Conservation (phyloP, 2,113 vertebrate genomes). For the Hassar affinis region DNA sequence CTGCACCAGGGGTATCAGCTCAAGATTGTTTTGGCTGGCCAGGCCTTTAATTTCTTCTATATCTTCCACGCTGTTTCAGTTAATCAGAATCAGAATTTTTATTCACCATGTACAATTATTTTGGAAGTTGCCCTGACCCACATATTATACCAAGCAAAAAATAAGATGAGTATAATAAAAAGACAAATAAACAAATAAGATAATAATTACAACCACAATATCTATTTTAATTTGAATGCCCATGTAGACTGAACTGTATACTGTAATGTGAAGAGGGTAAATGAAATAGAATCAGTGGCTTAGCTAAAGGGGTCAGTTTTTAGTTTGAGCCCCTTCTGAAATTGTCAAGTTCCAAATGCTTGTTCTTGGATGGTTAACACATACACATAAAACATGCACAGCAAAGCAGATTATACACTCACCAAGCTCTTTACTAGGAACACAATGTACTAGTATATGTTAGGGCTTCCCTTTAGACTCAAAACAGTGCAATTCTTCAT, state of each 20-base stretch:
- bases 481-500: too few species aligned
- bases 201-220: background rate
- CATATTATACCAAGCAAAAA: background rate
- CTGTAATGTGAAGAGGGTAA: background rate
- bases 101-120: background rate
- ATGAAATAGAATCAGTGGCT: background rate
- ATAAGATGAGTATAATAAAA: background rate
- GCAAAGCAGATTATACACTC: background rate
- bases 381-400: background rate
- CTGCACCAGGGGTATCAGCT: conserved; percentile 78
- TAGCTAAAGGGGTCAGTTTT: background rate
- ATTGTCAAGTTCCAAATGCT: background rate
- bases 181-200: background rate
- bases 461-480: too few species aligned
- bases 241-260: background rate
- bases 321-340: background rate
- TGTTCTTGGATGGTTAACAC: background rate
- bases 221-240: background rate
- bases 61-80: conserved; percentile 66
- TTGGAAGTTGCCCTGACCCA: background rate
- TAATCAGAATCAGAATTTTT: background rate
- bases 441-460: too few species aligned
- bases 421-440: too few species aligned
- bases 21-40: conserved; percentile 68
- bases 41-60: conserved; percentile 67